These are phyloP conservation scores for Castor canadensis DNA, from an alignment of 2,113 vertebrate genomes.

Conservation along the genomic window DNA sequence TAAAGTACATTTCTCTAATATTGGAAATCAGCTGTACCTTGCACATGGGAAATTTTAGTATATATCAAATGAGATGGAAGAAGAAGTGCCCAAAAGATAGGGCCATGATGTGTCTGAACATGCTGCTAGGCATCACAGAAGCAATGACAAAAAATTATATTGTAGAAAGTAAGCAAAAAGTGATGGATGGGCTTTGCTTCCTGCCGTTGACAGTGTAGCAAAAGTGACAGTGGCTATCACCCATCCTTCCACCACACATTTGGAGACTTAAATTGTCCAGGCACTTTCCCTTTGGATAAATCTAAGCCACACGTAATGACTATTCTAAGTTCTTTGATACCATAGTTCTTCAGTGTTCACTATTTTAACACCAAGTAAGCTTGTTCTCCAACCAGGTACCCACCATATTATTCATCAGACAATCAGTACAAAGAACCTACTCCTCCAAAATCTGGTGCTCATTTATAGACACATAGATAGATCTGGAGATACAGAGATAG, in stretches of 20 bases:
- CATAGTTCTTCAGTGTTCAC: neutral
- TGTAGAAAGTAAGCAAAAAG: too few relatives aligned
- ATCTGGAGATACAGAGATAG: too few relatives aligned
- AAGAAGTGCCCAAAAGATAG: neutral
- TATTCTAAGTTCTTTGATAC: neutral
- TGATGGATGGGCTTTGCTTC: too few relatives aligned
- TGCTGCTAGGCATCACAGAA: neutral
- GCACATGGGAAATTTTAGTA: neutral
- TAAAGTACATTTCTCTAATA: neutral
- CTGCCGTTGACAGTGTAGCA: too few relatives aligned
- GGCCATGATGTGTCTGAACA: neutral
- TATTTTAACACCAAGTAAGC: neutral
- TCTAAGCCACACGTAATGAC: neutral
- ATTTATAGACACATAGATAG: too few relatives aligned
- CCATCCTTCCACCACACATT: neutral
- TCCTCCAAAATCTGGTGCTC: too few relatives aligned
- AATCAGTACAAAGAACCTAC: too few relatives aligned
- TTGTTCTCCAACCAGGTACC: neutral
- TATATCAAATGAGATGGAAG: neutral
- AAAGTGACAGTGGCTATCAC: neutral
- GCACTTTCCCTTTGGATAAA: neutral
- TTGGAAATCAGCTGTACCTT: neutral
- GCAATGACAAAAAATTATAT: neutral
- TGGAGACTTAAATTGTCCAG: neutral
- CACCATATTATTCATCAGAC: too few relatives aligned